A percentile compares a stretch with the other conserved stretches of the same genome.
Evolutionary conservation across 2,888 invertebrate species (phyloP).

Genomic region (Mythimna ferrago): DNA sequence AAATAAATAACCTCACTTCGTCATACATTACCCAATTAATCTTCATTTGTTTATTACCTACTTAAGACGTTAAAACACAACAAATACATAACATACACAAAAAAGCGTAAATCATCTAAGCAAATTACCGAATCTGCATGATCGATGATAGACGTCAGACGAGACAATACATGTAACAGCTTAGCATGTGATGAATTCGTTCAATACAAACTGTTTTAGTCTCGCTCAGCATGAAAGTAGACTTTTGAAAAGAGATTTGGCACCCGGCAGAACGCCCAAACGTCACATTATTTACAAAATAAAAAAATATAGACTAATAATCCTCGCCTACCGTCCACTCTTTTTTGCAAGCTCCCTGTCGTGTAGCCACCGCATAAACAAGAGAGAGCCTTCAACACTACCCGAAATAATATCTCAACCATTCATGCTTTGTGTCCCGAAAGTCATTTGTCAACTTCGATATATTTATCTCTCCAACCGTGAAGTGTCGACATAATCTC

Average conservation of each 20-base stretch:
- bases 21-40: conserved; percentile 19
- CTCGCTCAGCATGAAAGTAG: conserved; percentile 42
- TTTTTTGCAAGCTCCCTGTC: conserved; percentile 76
- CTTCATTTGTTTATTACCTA: conserved; percentile 4
- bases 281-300: conserved; percentile 71
- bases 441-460: conserved; percentile 69
- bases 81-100: conserved; percentile 11
- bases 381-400: conserved; percentile 79
- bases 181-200: conserved; percentile 24
- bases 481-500: conserved; percentile 74
- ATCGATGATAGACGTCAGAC: conserved; percentile 58
- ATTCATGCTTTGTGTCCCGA: conserved; percentile 59
- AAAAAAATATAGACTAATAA: conserved; percentile 76
- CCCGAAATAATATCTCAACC: conserved; percentile 59
- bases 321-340: conserved; percentile 75
- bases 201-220: conserved; percentile 30
- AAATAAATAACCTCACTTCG: background rate
- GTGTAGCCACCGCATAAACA: conserved; percentile 72
- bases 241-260: conserved; percentile 48
- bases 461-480: conserved; percentile 72
- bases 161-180: conserved; percentile 24
- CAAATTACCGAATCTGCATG: conserved; percentile 41
- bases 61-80: conserved; percentile 23
- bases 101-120: conserved; percentile 20
- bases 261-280: conserved; percentile 60